These are phyloP conservation scores for Xiphorhynchus elegans DNA, from an alignment of 2,113 vertebrate genomes.

Conservation along the genomic window DNA sequence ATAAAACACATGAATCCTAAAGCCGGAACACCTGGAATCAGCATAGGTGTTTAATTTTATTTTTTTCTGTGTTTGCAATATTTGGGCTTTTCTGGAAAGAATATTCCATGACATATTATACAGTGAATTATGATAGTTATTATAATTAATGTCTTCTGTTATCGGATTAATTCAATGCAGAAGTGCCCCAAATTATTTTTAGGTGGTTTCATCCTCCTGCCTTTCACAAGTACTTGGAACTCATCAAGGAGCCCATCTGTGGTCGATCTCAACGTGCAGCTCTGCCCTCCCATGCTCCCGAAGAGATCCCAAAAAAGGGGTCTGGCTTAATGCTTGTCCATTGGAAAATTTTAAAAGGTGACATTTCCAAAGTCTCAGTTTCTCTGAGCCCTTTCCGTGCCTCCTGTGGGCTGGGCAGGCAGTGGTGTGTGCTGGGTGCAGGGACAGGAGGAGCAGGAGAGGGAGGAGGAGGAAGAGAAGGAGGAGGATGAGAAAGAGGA, in stretches of 20 bases:
- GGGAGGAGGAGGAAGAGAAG: background rate
- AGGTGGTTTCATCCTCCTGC: background rate
- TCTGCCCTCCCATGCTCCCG: background rate
- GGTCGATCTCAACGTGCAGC: accelerated
- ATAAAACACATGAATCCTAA: accelerated
- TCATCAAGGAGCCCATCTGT: background rate
- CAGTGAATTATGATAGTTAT: background rate
- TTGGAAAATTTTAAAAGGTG: background rate
- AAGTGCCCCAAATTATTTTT: background rate
- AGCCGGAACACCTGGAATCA: background rate
- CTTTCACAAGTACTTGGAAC: background rate
- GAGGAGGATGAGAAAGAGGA: background rate
- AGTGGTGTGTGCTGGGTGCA: background rate
- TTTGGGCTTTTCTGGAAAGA: background rate
- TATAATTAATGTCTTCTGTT: background rate
- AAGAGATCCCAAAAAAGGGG: background rate
- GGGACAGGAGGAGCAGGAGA: background rate
- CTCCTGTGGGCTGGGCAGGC: background rate
- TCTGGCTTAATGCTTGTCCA: accelerated
- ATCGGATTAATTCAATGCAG: background rate
- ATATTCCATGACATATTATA: background rate
- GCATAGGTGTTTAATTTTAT: background rate
- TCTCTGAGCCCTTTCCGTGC: accelerated
- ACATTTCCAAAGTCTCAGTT: background rate
- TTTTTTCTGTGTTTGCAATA: background rate